Evolutionary conservation across 2,797 vertebrate genomes (phyloP), one percentile per base, ranked within the genome.

Genomic region (Sparus aurata): DNA sequence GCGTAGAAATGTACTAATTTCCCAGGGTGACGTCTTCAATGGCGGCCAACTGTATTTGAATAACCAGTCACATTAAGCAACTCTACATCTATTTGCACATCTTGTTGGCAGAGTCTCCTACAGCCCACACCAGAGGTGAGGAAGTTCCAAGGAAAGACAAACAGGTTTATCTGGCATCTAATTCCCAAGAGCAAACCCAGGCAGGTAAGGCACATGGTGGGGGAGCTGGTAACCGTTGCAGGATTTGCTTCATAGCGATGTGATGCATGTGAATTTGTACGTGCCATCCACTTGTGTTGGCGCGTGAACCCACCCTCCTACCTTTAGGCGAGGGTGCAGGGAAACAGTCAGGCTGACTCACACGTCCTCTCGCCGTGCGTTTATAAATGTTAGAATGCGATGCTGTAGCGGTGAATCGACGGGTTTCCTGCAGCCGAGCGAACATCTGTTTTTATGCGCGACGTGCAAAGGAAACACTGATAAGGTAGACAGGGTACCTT

Each of bases 301-400:
- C 46, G 62, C 70, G 63, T 64, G 47, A 78, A 34, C 23, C 50
- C 58, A 5, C 57, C 69, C 64, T 85, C 59, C n/a, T 85, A 23
- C 79, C 89, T 88, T 61, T 2, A 77, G 87, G 88, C 77, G 8
- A 88, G 68, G 88, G 87, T 58, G 90, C 83, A 90, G 79, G 71
- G 50, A 79, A 87, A 69, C 52, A 84, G 88, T 86, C 81, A 86
- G 27, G 25, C 68, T 93, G 91, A 93, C 65, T 92, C 92, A 93
- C 52, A 13, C 27, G 2, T 73, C 64, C 71, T 45, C 73, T 49
- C 55, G 4, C 22, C 20, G 12, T 53, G 23, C 17, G 38, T 54
- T 73, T n/a, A 62, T 20, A 73, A 30, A 54, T 67, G 67, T 79
- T 82, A 49, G 8, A 71, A 73, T 69, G 67, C 27, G 81, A 86